Base-by-base conservation (phyloP, 2,113 vertebrate species). In the Ascaphus truei region DNA sequence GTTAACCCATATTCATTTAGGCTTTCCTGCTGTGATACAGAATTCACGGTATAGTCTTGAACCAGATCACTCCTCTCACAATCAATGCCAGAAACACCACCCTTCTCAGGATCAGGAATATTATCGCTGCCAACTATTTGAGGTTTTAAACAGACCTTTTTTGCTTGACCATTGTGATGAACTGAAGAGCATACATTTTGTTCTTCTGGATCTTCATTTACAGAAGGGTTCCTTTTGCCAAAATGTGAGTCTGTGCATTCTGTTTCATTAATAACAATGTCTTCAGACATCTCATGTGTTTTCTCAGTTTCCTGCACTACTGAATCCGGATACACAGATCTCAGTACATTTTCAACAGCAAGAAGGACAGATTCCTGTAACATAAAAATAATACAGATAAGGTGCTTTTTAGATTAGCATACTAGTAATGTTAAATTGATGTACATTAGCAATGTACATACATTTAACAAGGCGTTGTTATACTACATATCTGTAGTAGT, bases 311-410 rank as follows among this genome's bases (percentile, higher is more conserved):
- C 79, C 64, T 62, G 39, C 60, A 83, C 75, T 66, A 87, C 52
- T 66, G 73, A 1, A 63, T 45, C 72, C 57, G 89, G 76, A 50
- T 98, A 99, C 43, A 93, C 77, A 16, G 93, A 92, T 72, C 86
- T 92, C 82, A 99, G 79, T 68, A 96, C 81, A n/a, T 88, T 87
- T 80, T 99, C 95, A 73, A 98, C 68, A 66, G 94, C 92, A 55
- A 85, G 82, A 51, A 95, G 85, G 48, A 96, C 85, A 66, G 85
- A 90, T 66, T 96, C 96, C 96, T 98, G 65, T 73, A 79, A 29
- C 20, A 15, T 47, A 20, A 68, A 76, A 66, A 61, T n/a, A 75
- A 71, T 2, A 75, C 27, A n/a, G n/a, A n/a, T n/a, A n/a, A n/a
- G n/a, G n/a, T n/a, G n/a, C n/a, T n/a, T n/a, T n/a, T n/a, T n/a